Base-by-base conservation (phyloP, 2,888 invertebrate genomes). In the Eristalis intricaria region DNA sequence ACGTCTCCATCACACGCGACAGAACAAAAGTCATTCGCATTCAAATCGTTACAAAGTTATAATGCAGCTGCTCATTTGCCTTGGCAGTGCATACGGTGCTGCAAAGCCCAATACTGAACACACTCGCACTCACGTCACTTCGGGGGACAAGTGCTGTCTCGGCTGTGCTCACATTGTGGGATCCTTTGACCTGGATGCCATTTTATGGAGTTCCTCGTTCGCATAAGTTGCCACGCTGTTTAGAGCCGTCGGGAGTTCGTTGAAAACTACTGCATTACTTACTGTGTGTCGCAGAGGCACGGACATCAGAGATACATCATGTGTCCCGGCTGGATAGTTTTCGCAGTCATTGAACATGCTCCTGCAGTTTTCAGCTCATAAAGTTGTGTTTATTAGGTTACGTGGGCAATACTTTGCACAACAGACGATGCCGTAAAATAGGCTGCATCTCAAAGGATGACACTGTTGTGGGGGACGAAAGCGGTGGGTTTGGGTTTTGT, bases 291-390 rank as follows among this genome's bases (percentile, higher is more conserved):
- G 19, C 50, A 50, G 50, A 19, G 19, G n/a, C 43, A 50, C 43
- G 43, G n/a, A 4, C n/a, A 50, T 50, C n/a, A 50, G 19, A 19
- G 4, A 7, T 7, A 50, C 43, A 50, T 50, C 43, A 50, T 19
- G n/a, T n/a, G 43, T n/a, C 43, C 8, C 50, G 50, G 19, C 50
- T 19, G 50, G 50, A 50, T 50, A 50, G 50, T 10, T 40, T 23
- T 40, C 40, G 19, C n/a, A 64, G 50, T 50, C 26, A 1, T 75
- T 26, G 38, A 13, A 38, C 15, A 56, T 26, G 15, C 50, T 50
- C 50, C 73, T 8, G 11, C 50, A 11, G 64, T 60, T 60, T 65
- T 38, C 58, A 75, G 66, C 58, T 76, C 60, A 60, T 68, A 43
- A 43, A 68, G 11, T 68, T 22, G 32, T 32, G 7, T 75, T 75